phyloP scores from a whole-genome alignment of 2,797 vertebrate genomes.

The Chiroxiphia lanceolata region DNA sequence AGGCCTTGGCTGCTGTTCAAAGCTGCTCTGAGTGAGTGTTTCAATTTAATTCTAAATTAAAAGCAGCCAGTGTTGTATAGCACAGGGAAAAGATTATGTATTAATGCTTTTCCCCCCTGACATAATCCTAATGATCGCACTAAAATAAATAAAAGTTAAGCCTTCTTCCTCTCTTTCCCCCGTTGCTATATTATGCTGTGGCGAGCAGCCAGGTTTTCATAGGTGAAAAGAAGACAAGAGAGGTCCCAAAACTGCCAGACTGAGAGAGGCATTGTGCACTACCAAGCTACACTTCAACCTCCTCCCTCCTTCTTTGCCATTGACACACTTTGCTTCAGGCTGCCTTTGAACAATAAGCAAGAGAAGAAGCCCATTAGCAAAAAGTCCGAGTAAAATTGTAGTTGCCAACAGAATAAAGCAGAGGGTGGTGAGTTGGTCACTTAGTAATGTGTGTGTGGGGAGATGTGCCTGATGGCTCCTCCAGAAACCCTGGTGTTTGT shows the following conservation, averaged over 20 bases:
- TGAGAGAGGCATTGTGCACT: not conserved
- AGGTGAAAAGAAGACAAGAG: conserved; percentile 54
- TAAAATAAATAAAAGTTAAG: conserved; percentile 89
- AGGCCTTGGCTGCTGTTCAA: conserved; percentile 88
- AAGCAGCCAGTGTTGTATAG: conserved; percentile 78
- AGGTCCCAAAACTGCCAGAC: conserved; percentile 49
- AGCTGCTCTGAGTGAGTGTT: conserved; percentile 84
- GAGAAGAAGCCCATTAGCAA: not conserved
- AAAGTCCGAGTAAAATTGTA: not conserved
- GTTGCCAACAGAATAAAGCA: not conserved
- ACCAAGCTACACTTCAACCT: not conserved
- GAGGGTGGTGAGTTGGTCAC: not conserved
- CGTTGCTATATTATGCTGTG: conserved; percentile 68
- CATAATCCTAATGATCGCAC: conserved; percentile 90
- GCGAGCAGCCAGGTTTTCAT: conserved; percentile 74
- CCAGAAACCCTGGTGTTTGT: not conserved
- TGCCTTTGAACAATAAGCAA: not conserved
- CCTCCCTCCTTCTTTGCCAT: not conserved
- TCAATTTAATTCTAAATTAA: conserved; percentile 82
- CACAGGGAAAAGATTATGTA: conserved; percentile 81
- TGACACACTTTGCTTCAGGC: not conserved
- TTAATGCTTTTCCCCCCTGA: conserved; percentile 81
- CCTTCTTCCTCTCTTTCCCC: conserved; percentile 69
- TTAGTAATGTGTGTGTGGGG: not conserved
- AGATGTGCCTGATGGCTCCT: not conserved